Conservation (phyloP, 2,797 vertebrate genomes). For the Podarcis lilfordi region DNA sequence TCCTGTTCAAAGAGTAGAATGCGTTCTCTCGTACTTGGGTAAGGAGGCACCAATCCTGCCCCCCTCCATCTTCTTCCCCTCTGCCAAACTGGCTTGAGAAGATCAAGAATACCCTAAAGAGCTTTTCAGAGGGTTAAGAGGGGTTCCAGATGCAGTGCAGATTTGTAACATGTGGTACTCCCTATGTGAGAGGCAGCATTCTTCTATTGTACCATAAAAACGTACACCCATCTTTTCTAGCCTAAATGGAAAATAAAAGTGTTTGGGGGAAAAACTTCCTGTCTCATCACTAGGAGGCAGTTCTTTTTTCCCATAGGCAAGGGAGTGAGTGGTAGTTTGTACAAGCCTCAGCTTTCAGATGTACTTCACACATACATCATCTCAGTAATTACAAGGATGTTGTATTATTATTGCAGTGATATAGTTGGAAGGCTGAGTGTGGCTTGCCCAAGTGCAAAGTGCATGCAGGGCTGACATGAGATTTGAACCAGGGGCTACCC, state of each 20-base stretch:
- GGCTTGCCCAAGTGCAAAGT: background rate
- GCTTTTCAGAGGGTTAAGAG: background rate
- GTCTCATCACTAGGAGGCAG: background rate
- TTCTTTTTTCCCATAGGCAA: background rate
- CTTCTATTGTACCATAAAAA: background rate
- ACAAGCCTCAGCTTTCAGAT: background rate
- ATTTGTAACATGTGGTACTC: background rate
- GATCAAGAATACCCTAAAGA: background rate
- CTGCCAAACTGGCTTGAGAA: too few relatives aligned
- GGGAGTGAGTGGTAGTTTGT: background rate
- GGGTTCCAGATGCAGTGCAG: background rate
- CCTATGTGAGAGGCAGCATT: too few relatives aligned
- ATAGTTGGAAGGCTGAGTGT: background rate
- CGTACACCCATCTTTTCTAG: background rate
- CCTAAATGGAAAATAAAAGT: background rate
- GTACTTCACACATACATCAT: background rate
- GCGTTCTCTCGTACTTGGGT: background rate
- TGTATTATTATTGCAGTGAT: background rate
- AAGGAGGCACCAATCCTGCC: background rate
- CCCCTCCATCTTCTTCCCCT: too few relatives aligned
- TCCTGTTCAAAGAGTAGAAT: background rate
- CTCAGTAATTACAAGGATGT: background rate
- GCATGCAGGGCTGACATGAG: background rate
- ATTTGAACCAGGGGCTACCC: background rate
- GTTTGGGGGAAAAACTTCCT: background rate